phyloP scores from a whole-genome alignment of 2,113 vertebrate genomes.

The Elaphurus davidianus region DNA sequence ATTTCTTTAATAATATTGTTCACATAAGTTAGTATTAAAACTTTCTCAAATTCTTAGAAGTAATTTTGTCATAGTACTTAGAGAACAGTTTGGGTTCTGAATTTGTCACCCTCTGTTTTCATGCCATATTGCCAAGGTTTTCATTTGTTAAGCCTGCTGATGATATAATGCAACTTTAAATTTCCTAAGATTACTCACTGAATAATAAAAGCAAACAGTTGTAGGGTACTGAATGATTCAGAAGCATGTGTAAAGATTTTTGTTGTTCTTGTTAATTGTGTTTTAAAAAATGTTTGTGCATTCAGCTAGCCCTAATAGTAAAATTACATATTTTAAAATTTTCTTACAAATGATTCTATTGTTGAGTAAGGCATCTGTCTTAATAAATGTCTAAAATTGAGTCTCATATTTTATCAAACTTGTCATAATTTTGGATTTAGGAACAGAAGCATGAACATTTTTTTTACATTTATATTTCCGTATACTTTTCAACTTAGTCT shows the following conservation, averaged over 20 bases:
- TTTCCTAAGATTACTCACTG: neutral
- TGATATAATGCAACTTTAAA: neutral
- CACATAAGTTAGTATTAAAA: neutral
- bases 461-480: neutral
- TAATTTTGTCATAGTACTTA: neutral
- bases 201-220: conserved; percentile 17
- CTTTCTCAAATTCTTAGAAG: neutral
- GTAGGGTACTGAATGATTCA: neutral
- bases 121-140: neutral
- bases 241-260: neutral
- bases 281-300: neutral
- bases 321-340: conserved; percentile 4
- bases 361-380: neutral
- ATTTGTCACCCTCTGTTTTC: neutral
- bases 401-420: neutral
- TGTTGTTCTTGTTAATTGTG: neutral
- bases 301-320: neutral
- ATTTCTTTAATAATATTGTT: neutral
- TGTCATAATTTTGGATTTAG: neutral
- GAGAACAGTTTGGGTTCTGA: neutral
- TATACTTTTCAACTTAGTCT: neutral
- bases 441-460: neutral
- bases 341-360: neutral
- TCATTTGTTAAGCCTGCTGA: neutral
- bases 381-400: neutral